Percentiles rank a stretch among this genome's conserved stretches.
Evolutionary conservation across 2,113 vertebrate species (phyloP).

Genomic region (Ceratotherium simum): DNA sequence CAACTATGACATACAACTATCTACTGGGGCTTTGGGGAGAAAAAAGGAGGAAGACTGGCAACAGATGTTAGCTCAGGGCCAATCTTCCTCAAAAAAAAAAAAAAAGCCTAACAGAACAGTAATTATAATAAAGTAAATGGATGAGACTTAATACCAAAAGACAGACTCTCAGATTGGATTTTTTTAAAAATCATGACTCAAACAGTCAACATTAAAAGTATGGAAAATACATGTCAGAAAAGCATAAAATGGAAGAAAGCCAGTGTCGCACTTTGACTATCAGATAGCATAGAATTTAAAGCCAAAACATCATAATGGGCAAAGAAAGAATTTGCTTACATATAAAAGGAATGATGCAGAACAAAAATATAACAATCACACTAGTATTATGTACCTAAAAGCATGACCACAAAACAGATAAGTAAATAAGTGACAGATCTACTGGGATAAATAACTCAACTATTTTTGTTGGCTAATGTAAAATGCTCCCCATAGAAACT

Average conservation of each 20-base stretch:
- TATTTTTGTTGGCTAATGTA: not conserved
- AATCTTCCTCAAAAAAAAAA: not conserved
- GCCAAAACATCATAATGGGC: not conserved
- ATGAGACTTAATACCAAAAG: not conserved
- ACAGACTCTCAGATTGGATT: not conserved
- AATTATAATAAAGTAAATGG: not conserved
- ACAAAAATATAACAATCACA: not conserved
- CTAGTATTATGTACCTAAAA: not conserved
- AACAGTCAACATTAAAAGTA: not conserved
- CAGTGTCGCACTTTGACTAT: not conserved
- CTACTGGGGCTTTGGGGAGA: no score
- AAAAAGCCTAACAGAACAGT: not conserved
- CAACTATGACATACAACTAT: no score
- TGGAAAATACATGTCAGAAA: not conserved
- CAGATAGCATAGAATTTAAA: not conserved
- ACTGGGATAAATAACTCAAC: not conserved
- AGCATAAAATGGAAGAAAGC: not conserved
- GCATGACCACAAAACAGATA: not conserved
- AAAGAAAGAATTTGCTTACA: not conserved
- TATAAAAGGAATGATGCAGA: not conserved
- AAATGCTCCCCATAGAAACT: not conserved
- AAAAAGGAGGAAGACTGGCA: no score
- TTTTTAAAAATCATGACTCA: not conserved
- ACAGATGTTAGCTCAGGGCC: no score
- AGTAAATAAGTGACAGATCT: not conserved